Evolutionary conservation across 1,140 invertebrate species (phyloP), one percentile per base, ranked within the genome.

Genomic region (Drosophila repleta): DNA sequence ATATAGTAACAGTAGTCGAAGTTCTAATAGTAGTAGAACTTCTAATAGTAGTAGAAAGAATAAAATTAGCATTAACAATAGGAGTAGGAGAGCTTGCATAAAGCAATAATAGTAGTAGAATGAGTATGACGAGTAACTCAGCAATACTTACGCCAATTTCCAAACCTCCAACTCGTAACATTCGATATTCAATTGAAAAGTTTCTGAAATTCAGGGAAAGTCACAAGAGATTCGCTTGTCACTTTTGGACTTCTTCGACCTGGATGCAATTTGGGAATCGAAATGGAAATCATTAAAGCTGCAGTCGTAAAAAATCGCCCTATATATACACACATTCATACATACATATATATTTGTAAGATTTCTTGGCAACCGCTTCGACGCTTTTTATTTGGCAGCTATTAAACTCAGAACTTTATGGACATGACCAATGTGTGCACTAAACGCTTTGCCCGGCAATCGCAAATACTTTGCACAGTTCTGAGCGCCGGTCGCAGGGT

Each of bases 371-470:
- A 64, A 64, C 49, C 37, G 60, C 43, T 64, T 48, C 51, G 63
- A 49, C 21, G 67, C 60, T 32, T 64, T 70, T 64, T 64, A 70
- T 70, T 70, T 39, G 67, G 49, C 43, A 49, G 62, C 62, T 71
- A 52, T 71, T 71, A 71, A 71, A 65, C 52, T 52, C 18, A 26
- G 32, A 57, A 65, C 45, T 71, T 65, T 65, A 71, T 71, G 68
- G 68, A 71, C 52, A 51, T 43, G 67, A 51, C 51, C 67, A 70
- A 57, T 71, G 61, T 63, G 67, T 46, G 62, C 51, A 66, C 69
- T 72, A 67, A 72, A 72, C 69, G 69, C 63, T 72, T 72, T 72
- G 55, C 35, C 69, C 63, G 63, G 69, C 64, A 66, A 72, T 66
- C 48, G 69, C 53, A 53, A 67, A 58, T 60, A 53, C 63, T 67